These are phyloP conservation scores for Lasius fuliginosus DNA, from an alignment of 2,888 invertebrate species.

Conservation along the genomic window DNA sequence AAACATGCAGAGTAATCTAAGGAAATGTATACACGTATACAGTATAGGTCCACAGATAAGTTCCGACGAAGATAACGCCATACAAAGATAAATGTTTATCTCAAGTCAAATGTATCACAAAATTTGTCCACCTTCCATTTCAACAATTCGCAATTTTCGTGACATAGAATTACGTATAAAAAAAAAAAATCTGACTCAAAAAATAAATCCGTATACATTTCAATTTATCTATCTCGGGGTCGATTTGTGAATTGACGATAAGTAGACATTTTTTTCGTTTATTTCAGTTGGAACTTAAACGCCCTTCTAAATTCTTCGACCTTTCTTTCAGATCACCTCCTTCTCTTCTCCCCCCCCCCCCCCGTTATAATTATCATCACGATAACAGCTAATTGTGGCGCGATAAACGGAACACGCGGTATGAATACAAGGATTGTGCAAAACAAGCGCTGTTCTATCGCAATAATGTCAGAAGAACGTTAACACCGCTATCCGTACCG, in stretches of 20 bases:
- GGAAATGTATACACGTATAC: neutral
- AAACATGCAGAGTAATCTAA: neutral
- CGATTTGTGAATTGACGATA: neutral
- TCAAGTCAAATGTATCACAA: neutral
- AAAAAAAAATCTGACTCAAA: neutral
- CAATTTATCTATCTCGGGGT: neutral
- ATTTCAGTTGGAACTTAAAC: neutral
- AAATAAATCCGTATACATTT: neutral
- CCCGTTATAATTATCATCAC: neutral
- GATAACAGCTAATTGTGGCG: neutral
- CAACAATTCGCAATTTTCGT: neutral
- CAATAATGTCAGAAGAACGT: slow-evolving; percentile 22
- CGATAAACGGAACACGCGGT: neutral
- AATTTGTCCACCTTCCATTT: neutral
- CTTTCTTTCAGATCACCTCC: neutral
- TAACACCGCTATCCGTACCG: slow-evolving; percentile 17
- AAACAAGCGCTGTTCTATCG: slow-evolving; percentile 29
- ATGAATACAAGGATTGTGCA: slow-evolving; percentile 23
- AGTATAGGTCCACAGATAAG: neutral
- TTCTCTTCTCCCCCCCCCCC: no score
- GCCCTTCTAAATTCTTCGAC: no score
- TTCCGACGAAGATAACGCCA: neutral
- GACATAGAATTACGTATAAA: neutral
- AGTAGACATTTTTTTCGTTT: neutral
- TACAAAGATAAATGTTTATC: neutral